A percentile compares a stretch with the other conserved stretches of the same genome.
Conservation (phyloP, 2,797 vertebrate genomes). For the Nasua narica region DNA sequence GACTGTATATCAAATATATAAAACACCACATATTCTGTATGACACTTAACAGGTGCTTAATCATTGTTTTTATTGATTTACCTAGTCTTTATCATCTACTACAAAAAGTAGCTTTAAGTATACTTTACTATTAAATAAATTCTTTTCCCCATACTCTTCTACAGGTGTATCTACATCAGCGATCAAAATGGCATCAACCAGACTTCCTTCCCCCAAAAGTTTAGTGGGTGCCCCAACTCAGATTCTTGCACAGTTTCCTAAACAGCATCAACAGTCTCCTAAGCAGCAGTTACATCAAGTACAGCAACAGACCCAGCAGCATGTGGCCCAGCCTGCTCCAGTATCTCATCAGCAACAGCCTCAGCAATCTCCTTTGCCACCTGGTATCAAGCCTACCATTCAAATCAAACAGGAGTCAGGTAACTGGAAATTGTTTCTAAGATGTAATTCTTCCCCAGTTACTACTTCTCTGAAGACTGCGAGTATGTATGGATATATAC, state of each 20-base stretch:
- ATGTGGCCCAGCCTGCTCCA: slow-evolving; percentile 82
- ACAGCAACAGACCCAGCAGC: slow-evolving; percentile 83
- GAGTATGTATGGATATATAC: background rate
- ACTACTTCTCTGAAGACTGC: background rate
- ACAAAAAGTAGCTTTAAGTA: slow-evolving; percentile 19
- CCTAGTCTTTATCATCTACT: background rate
- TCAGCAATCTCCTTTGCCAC: slow-evolving; percentile 82
- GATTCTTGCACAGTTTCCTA: slow-evolving; percentile 96
- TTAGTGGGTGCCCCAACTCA: slow-evolving; percentile 92
- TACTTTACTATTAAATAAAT: slow-evolving; percentile 42
- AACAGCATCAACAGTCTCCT: slow-evolving; percentile 90
- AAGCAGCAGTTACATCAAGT: slow-evolving; percentile 88
- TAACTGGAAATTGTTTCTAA: slow-evolving; percentile 77
- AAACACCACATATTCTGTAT: background rate
- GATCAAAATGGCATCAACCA: slow-evolving; percentile 92
- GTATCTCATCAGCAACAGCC: slow-evolving; percentile 79
- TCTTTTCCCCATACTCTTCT: slow-evolving; percentile 56
- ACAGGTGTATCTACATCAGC: slow-evolving; percentile 90
- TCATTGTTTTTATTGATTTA: background rate
- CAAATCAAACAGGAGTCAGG: slow-evolving; percentile 99
- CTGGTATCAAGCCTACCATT: slow-evolving; percentile 94
- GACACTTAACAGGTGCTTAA: background rate
- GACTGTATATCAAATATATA: background rate
- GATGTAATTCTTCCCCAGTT: background rate
- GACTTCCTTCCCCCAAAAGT: slow-evolving; percentile 95